Base-by-base conservation (phyloP, 1,140 invertebrate genomes). In the Drosophila lowei region DNA sequence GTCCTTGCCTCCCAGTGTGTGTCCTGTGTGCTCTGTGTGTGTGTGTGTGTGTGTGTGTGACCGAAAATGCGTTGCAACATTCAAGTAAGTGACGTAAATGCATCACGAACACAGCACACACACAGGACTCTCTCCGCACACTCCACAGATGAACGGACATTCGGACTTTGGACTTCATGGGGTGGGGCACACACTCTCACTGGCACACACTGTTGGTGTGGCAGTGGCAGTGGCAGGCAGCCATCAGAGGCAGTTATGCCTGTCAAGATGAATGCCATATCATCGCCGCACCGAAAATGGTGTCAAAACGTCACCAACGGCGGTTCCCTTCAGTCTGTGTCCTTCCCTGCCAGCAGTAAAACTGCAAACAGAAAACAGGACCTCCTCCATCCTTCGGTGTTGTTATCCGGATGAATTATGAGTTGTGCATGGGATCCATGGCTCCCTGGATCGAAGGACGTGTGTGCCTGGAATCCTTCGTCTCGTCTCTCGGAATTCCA, bases 191-290 rank as follows among this genome's bases (percentile, higher is more conserved):
- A 63, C 43, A 48, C 49, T 23, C n/a, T 48, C 28, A 8, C 59
- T 18, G n/a, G 25, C 58, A 63, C 13, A 63, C 23, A 28, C 66
- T 8, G 3, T 13, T 4, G 11, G 34, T 38, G 34, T 21, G 15
- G 58, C 28, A 28, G 52, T 38, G 15, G 59, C 28, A 28, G 52
- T 18, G 9, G 42, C 28, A 47, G 18, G 57, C 48, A 70, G 42
- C 58, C 75, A 76, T 66, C 66, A 72, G 71, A 52, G 72, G 67
- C 84, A 88, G 84, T 89, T 88, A 88, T 89, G 88, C 75, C 86
- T 90, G 86, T 90, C 86, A 86, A 86, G 86, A 90, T 90, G 86
- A 90, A 90, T 90, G 81, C 76, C 78, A 79, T 90, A 90, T 90
- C 86, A 90, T 90, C 61, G 86, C 76, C 58, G 86, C 76, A 86